Conservation (phyloP, 1,140 invertebrate genomes). For the Agrilus planipennis region DNA sequence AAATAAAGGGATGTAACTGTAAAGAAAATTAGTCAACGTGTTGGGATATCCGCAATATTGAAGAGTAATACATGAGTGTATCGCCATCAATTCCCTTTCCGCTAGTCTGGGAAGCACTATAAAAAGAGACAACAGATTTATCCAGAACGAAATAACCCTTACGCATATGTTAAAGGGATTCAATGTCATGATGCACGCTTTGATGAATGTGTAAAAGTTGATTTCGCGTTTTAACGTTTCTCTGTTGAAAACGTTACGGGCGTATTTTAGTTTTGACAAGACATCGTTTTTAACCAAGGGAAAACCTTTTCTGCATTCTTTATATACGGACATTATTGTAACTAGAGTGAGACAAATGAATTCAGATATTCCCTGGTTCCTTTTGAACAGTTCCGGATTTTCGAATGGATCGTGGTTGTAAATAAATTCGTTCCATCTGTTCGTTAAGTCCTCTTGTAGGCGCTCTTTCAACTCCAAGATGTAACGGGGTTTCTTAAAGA, state of each 20-base stretch:
- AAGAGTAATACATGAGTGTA: slow-evolving; percentile 28
- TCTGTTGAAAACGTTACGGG: slow-evolving; percentile 32
- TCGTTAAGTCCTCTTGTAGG: slow-evolving; percentile 52
- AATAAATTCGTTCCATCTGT: slow-evolving; percentile 68
- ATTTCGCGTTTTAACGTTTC: slow-evolving; percentile 38
- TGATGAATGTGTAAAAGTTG: slow-evolving; percentile 33
- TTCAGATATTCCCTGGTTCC: slow-evolving; percentile 43
- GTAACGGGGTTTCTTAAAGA: slow-evolving; percentile 48
- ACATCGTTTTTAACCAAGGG: slow-evolving; percentile 26
- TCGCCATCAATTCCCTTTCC: slow-evolving; percentile 34
- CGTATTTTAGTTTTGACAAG: slow-evolving; percentile 22
- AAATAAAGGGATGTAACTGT: slow-evolving; percentile 44
- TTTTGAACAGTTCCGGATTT: slow-evolving; percentile 50
- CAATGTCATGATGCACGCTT: slow-evolving; percentile 30
- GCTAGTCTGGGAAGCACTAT: slow-evolving; percentile 30
- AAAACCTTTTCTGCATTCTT: slow-evolving; percentile 40
- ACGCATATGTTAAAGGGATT: slow-evolving; percentile 33
- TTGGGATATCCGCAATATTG: slow-evolving; percentile 33
- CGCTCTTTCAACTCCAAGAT: slow-evolving; percentile 53
- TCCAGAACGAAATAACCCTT: slow-evolving; percentile 25
- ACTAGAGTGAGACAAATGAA: slow-evolving; percentile 46
- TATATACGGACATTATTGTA: slow-evolving; percentile 42
- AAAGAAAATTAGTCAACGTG: slow-evolving; percentile 36
- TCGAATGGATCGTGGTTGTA: slow-evolving; percentile 65
- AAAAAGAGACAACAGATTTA: slow-evolving; percentile 17